Base-by-base conservation (phyloP, 2,797 vertebrate genomes). In the Acanthis flammea region DNA sequence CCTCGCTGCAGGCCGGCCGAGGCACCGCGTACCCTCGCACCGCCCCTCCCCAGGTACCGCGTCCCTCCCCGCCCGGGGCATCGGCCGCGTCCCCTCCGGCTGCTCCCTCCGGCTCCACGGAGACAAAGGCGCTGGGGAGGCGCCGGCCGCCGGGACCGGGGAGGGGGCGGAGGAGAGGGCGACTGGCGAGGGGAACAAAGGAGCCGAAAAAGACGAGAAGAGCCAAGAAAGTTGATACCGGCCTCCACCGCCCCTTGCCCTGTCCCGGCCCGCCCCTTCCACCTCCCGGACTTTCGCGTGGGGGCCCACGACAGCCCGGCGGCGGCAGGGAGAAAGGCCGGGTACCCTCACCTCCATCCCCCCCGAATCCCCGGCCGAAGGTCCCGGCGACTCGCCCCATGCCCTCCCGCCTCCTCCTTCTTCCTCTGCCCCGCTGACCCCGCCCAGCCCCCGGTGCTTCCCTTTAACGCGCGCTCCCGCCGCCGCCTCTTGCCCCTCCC, bases 381-480 rank as follows among this genome's bases (percentile, higher is more conserved):
- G 6, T 33, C n/a, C 23, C 33, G 2, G 5, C 33, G 2, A 4
- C 16, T 9, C 23, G 4, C 35, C 57, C 50, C 45, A 6, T 27
- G n/a, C 19, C n/a, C 33, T 7, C 13, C 35, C 63, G 16, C 44
- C 30, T 50, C 35, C 68, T 76, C 30, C 57, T 61, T 53, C 35
- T 50, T 79, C 50, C 55, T 58, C 53, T 47, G 33, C 48, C 65
- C 44, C 72, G 18, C 58, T 78, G 53, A n/a, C 61, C 61, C 68
- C 73, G 51, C 80, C 68, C 85, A 42, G 16, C 27, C 51, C 23
- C 68, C 23, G 45, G 54, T 8, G 65, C 83, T 66, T 77, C 73
- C 86, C 96, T 97, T 95, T 95, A 97, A 93, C 28, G 96, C 96
- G 92, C 95, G 97, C 80, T 94, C 92, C 89, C 93, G 95, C 51